Evolutionary conservation across 2,113 vertebrate species (phyloP), one percentile per base, ranked within the genome.

Genomic region (Spheniscus mendiculus): DNA sequence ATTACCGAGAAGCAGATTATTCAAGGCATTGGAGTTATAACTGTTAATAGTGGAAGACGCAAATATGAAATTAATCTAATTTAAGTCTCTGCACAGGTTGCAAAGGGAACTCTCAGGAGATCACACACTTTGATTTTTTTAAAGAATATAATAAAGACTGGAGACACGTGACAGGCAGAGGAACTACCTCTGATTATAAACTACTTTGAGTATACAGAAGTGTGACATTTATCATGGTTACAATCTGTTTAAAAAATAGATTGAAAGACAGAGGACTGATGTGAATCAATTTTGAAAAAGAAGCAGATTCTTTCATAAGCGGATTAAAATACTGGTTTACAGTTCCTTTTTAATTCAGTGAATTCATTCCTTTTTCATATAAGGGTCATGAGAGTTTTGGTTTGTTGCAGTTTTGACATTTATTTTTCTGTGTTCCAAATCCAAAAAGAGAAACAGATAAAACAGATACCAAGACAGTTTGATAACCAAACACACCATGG

Each of bases 51-150:
- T 40, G 58, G 78, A 82, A 90, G 71, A 90, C 0, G 0, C 23
- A 93, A 96, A 96, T 87, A 89, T 44, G 42, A 94, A 97, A 89
- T 80, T 82, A 93, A 93, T 69, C 21, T 87, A 79, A 89, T 87
- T 86, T 89, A 88, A 86, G 69, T 77, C 59, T 83, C 79, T 78
- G 65, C 36, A 82, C 74, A 77, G 73, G 53, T 65, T 85, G 45
- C 38, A 91, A 88, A 94, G 25, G 44, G 36, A 88, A 74, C 22
- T 92, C 89, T 86, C 76, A 53, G 34, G 72, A 97, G 73, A 77
- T 83, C 44, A 90, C 52, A 49, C 6, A 45, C 32, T 55, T 83
- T 34, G 49, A 76, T 89, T 89, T 96, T 93, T 93, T 63, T 53
- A 27, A 91, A 83, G 45, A 77, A 82, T 76, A 84, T 52, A 70